Evolutionary conservation across 2,888 invertebrate genomes (phyloP).

Genomic region (Parnassius mnemosyne): DNA sequence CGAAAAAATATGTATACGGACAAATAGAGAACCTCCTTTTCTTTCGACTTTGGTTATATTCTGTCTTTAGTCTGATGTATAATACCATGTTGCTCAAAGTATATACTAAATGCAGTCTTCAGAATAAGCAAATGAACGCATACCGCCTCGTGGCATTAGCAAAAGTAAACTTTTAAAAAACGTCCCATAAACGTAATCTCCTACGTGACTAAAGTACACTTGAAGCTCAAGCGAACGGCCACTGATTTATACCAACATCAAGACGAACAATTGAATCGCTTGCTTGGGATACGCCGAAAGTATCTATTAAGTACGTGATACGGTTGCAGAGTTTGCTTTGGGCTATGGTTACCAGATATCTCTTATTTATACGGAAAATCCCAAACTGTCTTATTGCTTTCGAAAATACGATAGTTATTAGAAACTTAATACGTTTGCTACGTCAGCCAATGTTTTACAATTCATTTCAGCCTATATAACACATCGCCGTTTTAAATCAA

Average conservation of each 20-base stretch:
- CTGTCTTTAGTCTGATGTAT: too few relatives aligned
- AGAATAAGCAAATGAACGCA: not conserved
- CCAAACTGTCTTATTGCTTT: not conserved
- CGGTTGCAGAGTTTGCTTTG: constrained; percentile 26
- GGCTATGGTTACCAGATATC: constrained; percentile 10
- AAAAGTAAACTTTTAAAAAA: constrained; percentile 41
- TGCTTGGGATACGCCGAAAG: constrained; percentile 38
- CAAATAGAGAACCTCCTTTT: too few relatives aligned
- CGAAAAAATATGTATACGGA: too few relatives aligned
- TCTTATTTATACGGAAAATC: constrained; percentile 10
- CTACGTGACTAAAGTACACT: constrained; percentile 23
- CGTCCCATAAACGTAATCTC: constrained; percentile 27
- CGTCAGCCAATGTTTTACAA: too few relatives aligned
- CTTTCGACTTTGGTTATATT: too few relatives aligned
- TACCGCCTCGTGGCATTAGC: constrained; percentile 7
- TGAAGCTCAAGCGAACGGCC: constrained; percentile 19
- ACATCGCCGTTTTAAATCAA: too few relatives aligned
- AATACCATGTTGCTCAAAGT: too few relatives aligned
- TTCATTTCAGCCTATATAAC: too few relatives aligned
- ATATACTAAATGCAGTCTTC: too few relatives aligned
- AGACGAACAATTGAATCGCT: constrained; percentile 44
- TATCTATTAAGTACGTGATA: constrained; percentile 46
- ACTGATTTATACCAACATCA: constrained; percentile 46
- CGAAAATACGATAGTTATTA: too few relatives aligned
- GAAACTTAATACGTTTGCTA: too few relatives aligned